Conservation (phyloP, 2,888 invertebrate genomes). For the Minunthozetes semirufus region DNA sequence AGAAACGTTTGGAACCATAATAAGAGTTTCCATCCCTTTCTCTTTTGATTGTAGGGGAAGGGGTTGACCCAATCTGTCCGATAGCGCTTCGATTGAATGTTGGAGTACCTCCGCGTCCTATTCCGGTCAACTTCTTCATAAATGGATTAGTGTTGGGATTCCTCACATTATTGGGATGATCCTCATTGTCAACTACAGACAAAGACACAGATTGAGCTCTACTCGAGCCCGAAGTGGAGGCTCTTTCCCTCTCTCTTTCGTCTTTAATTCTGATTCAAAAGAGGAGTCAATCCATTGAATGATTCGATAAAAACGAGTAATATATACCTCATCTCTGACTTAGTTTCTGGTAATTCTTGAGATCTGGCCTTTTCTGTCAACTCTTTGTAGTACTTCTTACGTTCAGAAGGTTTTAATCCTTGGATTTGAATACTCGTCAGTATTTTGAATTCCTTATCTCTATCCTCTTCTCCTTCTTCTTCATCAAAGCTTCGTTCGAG, state of each 20-base stretch:
- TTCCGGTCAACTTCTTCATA: not conserved
- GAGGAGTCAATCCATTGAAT: not conserved
- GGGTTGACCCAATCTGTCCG: not conserved
- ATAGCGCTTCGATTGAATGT: not conserved
- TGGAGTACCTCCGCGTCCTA: not conserved
- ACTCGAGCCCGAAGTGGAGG: no score
- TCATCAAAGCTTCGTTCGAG: not conserved
- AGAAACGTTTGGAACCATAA: not conserved
- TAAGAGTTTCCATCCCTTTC: not conserved
- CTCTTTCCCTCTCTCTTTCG: not conserved
- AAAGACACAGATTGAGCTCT: not conserved
- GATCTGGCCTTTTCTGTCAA: not conserved
- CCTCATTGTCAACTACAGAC: not conserved
- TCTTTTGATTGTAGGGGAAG: not conserved
- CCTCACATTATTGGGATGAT: not conserved
- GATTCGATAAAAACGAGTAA: no score
- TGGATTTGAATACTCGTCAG: not conserved
- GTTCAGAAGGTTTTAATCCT: not conserved
- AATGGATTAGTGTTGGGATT: not conserved
- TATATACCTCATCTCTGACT: not conserved
- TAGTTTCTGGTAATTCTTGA: not conserved
- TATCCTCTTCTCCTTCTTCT: not conserved
- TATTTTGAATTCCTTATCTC: not conserved
- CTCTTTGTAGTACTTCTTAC: slow-evolving; percentile 22
- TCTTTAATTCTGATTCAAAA: not conserved